Percentiles rank a stretch among this genome's conserved stretches.
phyloP scores from a whole-genome alignment of 2,888 invertebrate species.

The Lamellibrachia satsuma region DNA sequence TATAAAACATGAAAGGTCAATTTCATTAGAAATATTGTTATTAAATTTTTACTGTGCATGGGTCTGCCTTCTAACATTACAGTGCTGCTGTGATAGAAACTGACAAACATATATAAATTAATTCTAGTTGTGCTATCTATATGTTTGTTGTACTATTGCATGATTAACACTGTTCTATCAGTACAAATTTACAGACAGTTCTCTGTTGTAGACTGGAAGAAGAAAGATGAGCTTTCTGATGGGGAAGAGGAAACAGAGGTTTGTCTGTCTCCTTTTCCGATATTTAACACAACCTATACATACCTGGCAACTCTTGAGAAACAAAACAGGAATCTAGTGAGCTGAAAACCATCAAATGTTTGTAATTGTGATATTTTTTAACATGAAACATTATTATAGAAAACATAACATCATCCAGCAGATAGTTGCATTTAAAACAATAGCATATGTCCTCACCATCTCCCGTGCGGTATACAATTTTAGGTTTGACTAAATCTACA shows the following conservation, averaged over 20 bases:
- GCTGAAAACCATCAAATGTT: too few species aligned
- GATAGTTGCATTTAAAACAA: too few species aligned
- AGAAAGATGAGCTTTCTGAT: neutral
- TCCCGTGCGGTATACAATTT: too few species aligned
- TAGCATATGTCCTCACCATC: too few species aligned
- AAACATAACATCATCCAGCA: too few species aligned
- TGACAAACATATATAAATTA: neutral
- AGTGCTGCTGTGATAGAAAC: neutral
- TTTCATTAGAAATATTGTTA: neutral
- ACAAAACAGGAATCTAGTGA: too few species aligned
- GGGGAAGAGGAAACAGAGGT: neutral
- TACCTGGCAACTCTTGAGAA: neutral
- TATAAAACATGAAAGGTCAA: neutral
- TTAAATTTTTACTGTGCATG: neutral
- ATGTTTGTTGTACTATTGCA: neutral
- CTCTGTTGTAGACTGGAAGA: neutral
- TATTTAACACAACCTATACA: neutral
- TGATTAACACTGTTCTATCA: neutral
- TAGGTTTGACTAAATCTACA: too few species aligned
- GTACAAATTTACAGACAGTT: neutral
- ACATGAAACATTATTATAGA: too few species aligned
- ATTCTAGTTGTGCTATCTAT: neutral
- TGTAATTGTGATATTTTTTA: too few species aligned
- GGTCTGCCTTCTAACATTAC: neutral
- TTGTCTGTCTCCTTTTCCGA: neutral